Base-by-base conservation (phyloP, 2,888 invertebrate species). In the Tetanocera ferruginea region DNA sequence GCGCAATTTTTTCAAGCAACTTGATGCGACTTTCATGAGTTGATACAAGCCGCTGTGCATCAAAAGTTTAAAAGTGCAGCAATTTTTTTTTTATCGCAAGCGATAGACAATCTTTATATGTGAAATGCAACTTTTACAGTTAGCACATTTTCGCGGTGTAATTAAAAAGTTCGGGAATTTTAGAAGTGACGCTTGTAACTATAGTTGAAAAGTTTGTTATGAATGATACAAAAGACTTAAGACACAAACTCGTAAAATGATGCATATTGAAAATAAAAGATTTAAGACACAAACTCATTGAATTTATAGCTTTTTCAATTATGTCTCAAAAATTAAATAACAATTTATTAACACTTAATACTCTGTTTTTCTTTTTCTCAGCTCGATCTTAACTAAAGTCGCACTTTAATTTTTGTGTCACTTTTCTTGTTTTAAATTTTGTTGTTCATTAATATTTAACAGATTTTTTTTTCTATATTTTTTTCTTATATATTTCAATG, bases 221-320 rank as follows among this genome's bases (percentile, higher is more conserved):
- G 23, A 67, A 43, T 25, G 3, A 34, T 19, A 57, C 37, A 9
- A 72, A 72, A 72, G 60, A 72, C 43, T 72, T 60, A 34, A 60
- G 60, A 37, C 72, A 72, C 43, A 72, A 37, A 72, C 72, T 72
- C 19, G 57, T 31, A n/a, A 37, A 11, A n/a, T 23, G 23, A 8
- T 34, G 19, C 1, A 23, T 9, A 19, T 9, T 9, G 25, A 57
- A 57, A 19, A 60, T 28, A 5, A 25, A 60, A 25, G 28, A 60
- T 9, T 25, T 25, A 25, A 60, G 28, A 23, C 11, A 60, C 1
- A 60, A 5, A 60, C 60, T 25, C 43, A 14, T 3, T 14, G 43
- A 43, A 37, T 5, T 37, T 8, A 6, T 37, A 37, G 4, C 8
- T 1, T 37, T 37, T 37, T 8, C 14, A 43, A 14, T 43, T 11